Evolutionary conservation across 2,888 invertebrate genomes (phyloP), one percentile per base, ranked within the genome.

Genomic region (Eurytoma californica): DNA sequence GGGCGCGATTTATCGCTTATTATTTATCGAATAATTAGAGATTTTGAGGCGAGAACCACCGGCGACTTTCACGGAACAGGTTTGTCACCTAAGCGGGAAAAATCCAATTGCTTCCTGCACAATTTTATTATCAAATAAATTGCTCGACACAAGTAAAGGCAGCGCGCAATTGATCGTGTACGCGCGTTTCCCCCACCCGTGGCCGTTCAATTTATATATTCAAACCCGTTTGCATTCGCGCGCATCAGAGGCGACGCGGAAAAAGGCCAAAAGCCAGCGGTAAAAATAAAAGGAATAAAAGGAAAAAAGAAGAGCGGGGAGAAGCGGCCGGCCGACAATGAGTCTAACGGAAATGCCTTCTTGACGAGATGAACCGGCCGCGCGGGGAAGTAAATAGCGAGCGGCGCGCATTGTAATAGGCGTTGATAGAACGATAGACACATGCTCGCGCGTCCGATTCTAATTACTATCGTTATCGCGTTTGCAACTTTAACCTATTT

Each of bases 401-500:
- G 60, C 14, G 60, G 20, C 20, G 60, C 24, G 20, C 66, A 74
- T 58, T 70, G 60, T 70, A 70, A 70, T 70, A 60, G 65, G 13
- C 14, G 51, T 28, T 57, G 67, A 74, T 74, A 67, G 51, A 49
- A 67, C 61, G 63, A 72, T 20, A 58, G 68, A 75, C 53, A 57
- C 68, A 60, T 16, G 67, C 79, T 80, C 68, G 61, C 79, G 73
- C 81, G 81, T 79, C 75, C 83, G 82, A 84, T 84, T 86, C 83
- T 86, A 87, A 87, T 86, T 28, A 84, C 84, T 84, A 86, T 87
- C 86, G 85, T 86, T 86, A 87, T 87, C 86, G 86, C 84, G 80
- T 87, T 87, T 84, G 86, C 86, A 83, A 86, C 86, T 88, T 86
- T 86, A 87, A 87, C 86, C 87, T 85, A 86, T 87, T 87, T 86